phyloP scores from a whole-genome alignment of 1,140 invertebrate species.

The Zaprionus gabonicus region DNA sequence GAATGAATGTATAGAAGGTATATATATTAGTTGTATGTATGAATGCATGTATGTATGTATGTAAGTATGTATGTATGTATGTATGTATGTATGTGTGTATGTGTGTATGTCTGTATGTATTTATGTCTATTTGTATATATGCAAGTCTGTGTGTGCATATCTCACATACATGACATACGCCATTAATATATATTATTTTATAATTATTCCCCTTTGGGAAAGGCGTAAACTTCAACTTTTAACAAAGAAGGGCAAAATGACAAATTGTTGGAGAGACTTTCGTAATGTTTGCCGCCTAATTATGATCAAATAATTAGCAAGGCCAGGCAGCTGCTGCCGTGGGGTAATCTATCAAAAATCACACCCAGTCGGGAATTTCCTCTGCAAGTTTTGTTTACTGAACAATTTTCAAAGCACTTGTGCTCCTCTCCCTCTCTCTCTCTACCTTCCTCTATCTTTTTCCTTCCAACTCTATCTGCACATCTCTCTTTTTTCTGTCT shows the following conservation, averaged over 20 bases:
- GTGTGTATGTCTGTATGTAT: too few relatives aligned
- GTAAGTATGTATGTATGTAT: too few relatives aligned
- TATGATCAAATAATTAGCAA: slow-evolving; percentile 18
- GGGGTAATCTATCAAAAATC: neutral
- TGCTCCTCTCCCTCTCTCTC: too few relatives aligned
- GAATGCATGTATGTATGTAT: too few relatives aligned
- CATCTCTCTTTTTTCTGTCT: too few relatives aligned
- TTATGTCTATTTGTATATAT: too few relatives aligned
- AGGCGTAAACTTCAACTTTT: neutral
- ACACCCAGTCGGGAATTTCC: neutral
- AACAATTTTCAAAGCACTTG: neutral
- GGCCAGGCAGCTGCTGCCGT: neutral
- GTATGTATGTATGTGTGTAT: too few relatives aligned
- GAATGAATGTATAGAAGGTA: too few relatives aligned
- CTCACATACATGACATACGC: neutral
- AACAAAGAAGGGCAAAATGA: slow-evolving; percentile 1
- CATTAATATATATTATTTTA: neutral
- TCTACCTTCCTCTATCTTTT: too few relatives aligned
- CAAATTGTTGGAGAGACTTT: slow-evolving; percentile 4
- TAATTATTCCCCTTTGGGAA: neutral
- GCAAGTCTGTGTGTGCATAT: too few relatives aligned
- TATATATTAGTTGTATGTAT: too few relatives aligned
- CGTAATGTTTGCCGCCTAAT: slow-evolving; percentile 10
- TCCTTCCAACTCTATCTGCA: too few relatives aligned
- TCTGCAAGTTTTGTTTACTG: neutral